These are phyloP conservation scores for Sinosuthora webbiana DNA, from an alignment of 2,113 vertebrate genomes.

Conservation along the genomic window DNA sequence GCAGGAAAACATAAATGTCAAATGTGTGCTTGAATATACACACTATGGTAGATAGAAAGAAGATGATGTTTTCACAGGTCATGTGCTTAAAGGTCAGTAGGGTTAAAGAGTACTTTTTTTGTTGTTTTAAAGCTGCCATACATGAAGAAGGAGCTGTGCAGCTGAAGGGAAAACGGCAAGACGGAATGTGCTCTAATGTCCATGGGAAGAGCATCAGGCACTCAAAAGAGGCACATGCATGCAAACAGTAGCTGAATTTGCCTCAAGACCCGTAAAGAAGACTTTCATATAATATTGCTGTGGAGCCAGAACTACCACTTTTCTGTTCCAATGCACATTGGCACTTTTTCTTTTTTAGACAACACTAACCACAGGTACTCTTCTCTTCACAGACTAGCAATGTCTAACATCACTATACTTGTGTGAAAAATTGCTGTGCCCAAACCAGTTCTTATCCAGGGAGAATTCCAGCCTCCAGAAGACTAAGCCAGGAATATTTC, in stretches of 20 bases:
- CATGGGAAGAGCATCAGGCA: not conserved
- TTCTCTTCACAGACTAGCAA: not conserved
- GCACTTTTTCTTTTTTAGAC: not conserved
- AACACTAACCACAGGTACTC: not conserved
- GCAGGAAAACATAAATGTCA: constrained; percentile 58
- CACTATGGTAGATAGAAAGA: constrained; percentile 42
- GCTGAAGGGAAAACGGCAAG: constrained; percentile 4
- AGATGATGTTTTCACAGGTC: constrained; percentile 48
- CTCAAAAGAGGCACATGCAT: not conserved
- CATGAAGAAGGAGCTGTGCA: constrained; percentile 1
- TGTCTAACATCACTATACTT: fast-evolving
- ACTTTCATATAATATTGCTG: not conserved
- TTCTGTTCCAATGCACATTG: not conserved
- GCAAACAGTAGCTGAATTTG: not conserved
- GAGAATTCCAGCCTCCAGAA: not conserved
- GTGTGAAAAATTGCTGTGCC: not conserved
- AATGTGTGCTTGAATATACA: constrained; percentile 43
- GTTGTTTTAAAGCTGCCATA: constrained; percentile 38
- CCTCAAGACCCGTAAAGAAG: not conserved
- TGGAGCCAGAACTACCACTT: not conserved
- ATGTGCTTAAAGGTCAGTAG: constrained; percentile 17
- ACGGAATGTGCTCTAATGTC: not conserved
- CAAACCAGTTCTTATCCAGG: not conserved
- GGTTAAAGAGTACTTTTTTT: constrained; percentile 20
- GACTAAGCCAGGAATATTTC: not conserved